A percentile compares a stretch with the other conserved stretches of the same genome.
Evolutionary conservation across 2,797 vertebrate species (phyloP).

Genomic region (Naso thynnoides): DNA sequence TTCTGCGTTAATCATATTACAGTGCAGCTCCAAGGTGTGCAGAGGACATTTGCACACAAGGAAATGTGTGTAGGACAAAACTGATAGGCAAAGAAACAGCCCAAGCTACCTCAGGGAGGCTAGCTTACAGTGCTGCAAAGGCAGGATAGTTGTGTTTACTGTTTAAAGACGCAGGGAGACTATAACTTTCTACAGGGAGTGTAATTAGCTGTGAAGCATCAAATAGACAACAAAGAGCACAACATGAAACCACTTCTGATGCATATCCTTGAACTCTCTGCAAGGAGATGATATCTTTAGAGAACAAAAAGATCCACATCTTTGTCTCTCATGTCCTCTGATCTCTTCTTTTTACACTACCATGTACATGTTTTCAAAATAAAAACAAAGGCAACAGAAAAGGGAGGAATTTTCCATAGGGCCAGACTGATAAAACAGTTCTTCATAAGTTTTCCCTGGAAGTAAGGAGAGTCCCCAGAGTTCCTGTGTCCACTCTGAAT

Average conservation of each 20-base stretch:
- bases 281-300: slow-evolving; percentile 60
- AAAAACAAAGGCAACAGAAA: slow-evolving; percentile 60
- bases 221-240: slow-evolving; percentile 69
- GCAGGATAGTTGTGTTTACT: slow-evolving; percentile 62
- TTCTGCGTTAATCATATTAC: slow-evolving; percentile 82
- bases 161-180: slow-evolving; percentile 67
- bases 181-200: slow-evolving; percentile 61
- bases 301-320: slow-evolving; percentile 65
- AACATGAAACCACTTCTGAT: slow-evolving; percentile 68
- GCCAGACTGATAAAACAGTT: slow-evolving; percentile 61
- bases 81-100: slow-evolving; percentile 51
- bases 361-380: slow-evolving; percentile 73
- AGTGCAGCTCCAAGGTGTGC: slow-evolving; percentile 76
- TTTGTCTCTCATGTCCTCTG: slow-evolving; percentile 65
- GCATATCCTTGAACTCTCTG: slow-evolving; percentile 68
- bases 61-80: slow-evolving; percentile 80
- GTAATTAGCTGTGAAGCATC: slow-evolving; percentile 73
- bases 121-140: slow-evolving; percentile 38
- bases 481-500: slow-evolving; percentile 76
- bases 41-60: slow-evolving; percentile 81
- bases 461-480: slow-evolving; percentile 72
- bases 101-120: slow-evolving; percentile 51
- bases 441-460: slow-evolving; percentile 68
- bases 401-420: slow-evolving; percentile 48
- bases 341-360: slow-evolving; percentile 63